phyloP scores from a whole-genome alignment of 2,797 vertebrate genomes.

The Pantherophis vulpinus region DNA sequence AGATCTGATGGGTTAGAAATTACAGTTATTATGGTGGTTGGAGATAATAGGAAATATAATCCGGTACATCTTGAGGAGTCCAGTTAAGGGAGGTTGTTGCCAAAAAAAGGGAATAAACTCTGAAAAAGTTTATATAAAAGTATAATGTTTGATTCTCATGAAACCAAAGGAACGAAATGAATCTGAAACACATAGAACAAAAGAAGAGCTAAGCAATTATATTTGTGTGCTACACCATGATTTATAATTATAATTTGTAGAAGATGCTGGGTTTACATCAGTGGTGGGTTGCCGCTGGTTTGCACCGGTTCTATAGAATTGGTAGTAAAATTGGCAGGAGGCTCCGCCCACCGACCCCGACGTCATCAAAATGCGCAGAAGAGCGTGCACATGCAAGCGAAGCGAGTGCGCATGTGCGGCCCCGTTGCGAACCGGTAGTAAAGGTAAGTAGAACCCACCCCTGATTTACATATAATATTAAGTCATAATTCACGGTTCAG shows the following conservation, averaged over 20 bases:
- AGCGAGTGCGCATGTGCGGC: too few relatives aligned
- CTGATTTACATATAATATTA: background rate
- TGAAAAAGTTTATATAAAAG: background rate
- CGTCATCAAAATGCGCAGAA: too few relatives aligned
- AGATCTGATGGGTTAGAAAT: background rate
- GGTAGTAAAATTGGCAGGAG: too few relatives aligned
- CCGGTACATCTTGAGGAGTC: background rate
- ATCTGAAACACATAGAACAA: background rate
- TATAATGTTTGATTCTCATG: background rate
- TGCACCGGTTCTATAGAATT: too few relatives aligned
- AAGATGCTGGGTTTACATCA: background rate
- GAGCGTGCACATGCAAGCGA: too few relatives aligned
- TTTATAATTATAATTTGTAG: background rate
- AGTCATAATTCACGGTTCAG: background rate
- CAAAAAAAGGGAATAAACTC: slow-evolving; percentile 27
- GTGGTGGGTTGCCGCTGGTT: too few relatives aligned
- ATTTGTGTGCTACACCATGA: background rate
- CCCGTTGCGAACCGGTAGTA: too few relatives aligned
- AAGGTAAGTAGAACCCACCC: too few relatives aligned
- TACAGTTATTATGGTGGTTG: background rate
- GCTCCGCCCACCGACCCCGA: too few relatives aligned
- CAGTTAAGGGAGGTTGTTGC: background rate
- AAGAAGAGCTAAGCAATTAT: background rate
- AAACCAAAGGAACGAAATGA: slow-evolving; percentile 12
- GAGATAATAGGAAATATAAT: background rate